Evolutionary conservation across 2,113 vertebrate species (phyloP).

Genomic region (Dasyurus viverrinus): DNA sequence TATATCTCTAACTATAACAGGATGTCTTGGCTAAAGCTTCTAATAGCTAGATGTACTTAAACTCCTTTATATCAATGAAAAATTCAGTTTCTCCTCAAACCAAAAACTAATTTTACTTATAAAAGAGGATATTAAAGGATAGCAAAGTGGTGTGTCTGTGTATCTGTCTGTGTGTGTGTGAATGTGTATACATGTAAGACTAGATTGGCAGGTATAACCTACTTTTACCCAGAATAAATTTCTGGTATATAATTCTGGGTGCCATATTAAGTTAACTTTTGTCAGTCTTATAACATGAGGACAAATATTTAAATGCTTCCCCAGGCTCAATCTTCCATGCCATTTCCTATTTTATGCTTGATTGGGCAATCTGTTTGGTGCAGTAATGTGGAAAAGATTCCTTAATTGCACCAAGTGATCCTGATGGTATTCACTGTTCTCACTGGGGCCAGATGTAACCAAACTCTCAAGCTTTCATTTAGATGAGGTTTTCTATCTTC

Average conservation of each 20-base stretch:
- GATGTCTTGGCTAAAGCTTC: not conserved
- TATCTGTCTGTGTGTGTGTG: no score
- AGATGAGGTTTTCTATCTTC: not conserved
- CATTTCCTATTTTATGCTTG: conserved; percentile 11
- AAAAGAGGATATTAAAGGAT: not conserved
- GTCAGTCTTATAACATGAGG: fast-evolving
- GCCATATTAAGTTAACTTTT: not conserved
- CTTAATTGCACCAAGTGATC: not conserved
- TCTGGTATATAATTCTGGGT: not conserved
- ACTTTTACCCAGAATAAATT: not conserved
- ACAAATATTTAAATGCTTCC: not conserved
- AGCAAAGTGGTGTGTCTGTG: not conserved
- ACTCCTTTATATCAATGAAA: not conserved
- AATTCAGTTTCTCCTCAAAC: not conserved
- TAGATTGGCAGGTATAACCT: not conserved
- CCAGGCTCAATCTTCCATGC: not conserved
- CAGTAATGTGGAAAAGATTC: conserved; percentile 1
- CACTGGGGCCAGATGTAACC: not conserved
- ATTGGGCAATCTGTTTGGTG: not conserved
- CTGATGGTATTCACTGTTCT: not conserved
- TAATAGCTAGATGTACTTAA: not conserved
- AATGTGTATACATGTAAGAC: not conserved
- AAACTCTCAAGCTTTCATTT: not conserved
- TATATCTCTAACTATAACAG: not conserved
- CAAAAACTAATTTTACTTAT: not conserved